A percentile compares a stretch with the other conserved stretches of the same genome.
Conservation (phyloP, 1,140 invertebrate species). For the Lycorma delicatula region DNA sequence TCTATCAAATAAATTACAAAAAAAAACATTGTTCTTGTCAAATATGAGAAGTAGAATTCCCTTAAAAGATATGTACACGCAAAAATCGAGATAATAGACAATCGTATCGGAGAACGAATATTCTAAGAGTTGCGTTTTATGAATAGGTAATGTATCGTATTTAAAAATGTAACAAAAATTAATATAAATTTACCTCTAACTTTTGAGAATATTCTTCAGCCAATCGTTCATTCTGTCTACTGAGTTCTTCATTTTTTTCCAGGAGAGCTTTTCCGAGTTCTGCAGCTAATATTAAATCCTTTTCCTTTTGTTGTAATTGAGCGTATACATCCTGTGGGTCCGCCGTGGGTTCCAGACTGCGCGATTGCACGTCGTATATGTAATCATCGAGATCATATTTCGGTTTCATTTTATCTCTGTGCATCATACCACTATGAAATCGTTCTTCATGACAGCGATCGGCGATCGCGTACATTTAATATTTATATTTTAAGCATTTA, state of each 20-base stretch:
- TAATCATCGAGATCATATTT: constrained; percentile 45
- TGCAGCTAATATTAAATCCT: constrained; percentile 84
- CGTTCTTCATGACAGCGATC: background rate
- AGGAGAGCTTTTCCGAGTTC: constrained; percentile 90
- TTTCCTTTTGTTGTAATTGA: constrained; percentile 84
- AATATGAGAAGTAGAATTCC: too few species aligned
- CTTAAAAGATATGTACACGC: too few species aligned
- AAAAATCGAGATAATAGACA: too few species aligned
- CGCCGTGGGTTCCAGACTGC: constrained; percentile 37
- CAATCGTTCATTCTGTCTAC: constrained; percentile 72
- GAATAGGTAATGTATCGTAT: too few species aligned
- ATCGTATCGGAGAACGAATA: too few species aligned
- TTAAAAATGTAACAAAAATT: too few species aligned
- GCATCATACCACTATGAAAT: constrained; percentile 14
- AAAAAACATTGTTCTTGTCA: too few species aligned
- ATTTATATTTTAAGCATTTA: too few species aligned
- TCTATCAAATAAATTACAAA: too few species aligned
- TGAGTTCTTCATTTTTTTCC: constrained; percentile 88
- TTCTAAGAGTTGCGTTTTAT: too few species aligned
- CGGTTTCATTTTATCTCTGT: constrained; percentile 28
- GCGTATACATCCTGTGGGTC: constrained; percentile 63
- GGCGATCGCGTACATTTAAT: background rate
- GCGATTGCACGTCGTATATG: constrained; percentile 46
- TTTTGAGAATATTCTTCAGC: constrained; percentile 85
- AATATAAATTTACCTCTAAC: constrained; percentile 87